Evolutionary conservation across 2,113 vertebrate genomes (phyloP), one percentile per base, ranked within the genome.

Genomic region (Cavia aperea): DNA sequence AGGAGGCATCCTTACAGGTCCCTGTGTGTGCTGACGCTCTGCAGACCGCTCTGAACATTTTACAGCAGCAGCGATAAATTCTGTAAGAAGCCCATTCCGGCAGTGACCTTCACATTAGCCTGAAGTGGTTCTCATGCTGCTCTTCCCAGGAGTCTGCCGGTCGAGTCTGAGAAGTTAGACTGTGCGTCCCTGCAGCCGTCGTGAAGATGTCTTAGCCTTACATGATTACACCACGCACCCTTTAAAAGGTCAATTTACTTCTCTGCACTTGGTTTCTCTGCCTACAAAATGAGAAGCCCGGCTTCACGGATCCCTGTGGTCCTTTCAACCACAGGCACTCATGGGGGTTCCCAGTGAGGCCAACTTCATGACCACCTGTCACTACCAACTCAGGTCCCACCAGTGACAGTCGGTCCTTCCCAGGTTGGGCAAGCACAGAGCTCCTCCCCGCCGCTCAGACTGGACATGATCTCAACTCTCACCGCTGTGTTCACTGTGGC

Each of bases 11-110:
- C 56, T 79, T 26, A 56, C 79, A 56, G 68, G 66, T 70, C 43
- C 36, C 75, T 82, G 33, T 72, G 83, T 84, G 84, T 31, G 56
- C 72, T 68, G 87, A 96, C 94, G 94, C 85, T 56, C 54, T 89
- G 88, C 33, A 95, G 86, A 56, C 93, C n/a, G 83, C 43, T 65
- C 88, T 43, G 24, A 21, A 92, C 1, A 10, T 82, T 93, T 81
- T 58, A 84, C 62, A 70, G 36, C 70, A 96, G 73, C 26, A 89
- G 89, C 39, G 88, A 91, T 73, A 70, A 90, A 65, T 90, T 58
- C 63, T 36, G 33, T n/a, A 29, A 86, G 94, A 81, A 23, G 78
- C 58, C 19, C 39, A 88, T 9, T 56, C 84, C 81, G 90, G 85
- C 39, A 51, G 39, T 29, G 73, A 72, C 66, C 2, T 75, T 49